Conservation (phyloP, 53 echinoderm and acorn worm genomes). For the Holothuria scabra region DNA sequence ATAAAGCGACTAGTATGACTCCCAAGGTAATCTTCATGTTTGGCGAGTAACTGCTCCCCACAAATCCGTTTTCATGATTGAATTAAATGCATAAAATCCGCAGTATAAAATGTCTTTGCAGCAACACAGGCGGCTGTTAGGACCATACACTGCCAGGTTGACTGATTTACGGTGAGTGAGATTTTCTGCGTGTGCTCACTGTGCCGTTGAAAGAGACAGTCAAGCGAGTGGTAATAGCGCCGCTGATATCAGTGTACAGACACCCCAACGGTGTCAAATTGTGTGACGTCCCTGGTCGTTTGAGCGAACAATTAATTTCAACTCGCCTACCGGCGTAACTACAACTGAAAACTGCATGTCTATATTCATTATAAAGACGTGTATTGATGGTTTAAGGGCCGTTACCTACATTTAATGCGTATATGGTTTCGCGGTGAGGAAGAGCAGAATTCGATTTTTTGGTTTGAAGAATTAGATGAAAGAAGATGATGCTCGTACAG, state of each 20-base stretch:
- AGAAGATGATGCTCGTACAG: background rate
- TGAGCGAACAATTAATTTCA: background rate
- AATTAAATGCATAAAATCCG: constrained; percentile 48
- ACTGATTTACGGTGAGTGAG: constrained; percentile 24
- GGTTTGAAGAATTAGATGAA: too few species aligned
- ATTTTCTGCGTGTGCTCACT: constrained; percentile 19
- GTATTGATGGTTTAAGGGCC: too few species aligned
- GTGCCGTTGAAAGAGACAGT: constrained; percentile 44
- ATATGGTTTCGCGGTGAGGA: too few species aligned
- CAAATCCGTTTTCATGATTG: constrained; percentile 54
- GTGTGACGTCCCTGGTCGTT: constrained; percentile 5
- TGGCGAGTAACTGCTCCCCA: constrained; percentile 47
- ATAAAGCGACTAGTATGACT: constrained; percentile 37
- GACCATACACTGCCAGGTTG: background rate
- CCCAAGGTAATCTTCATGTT: constrained; percentile 45
- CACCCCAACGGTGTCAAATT: constrained; percentile 5
- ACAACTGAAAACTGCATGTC: too few species aligned
- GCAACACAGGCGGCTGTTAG: constrained; percentile 9
- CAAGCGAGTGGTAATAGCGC: constrained; percentile 24
- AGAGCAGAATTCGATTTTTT: too few species aligned
- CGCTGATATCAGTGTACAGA: constrained; percentile 8
- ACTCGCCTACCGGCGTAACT: background rate
- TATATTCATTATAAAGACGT: too few species aligned
- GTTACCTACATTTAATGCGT: too few species aligned
- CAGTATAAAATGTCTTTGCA: constrained; percentile 36